phyloP scores from a whole-genome alignment of 2,113 vertebrate genomes.

The Pipra filicauda region DNA sequence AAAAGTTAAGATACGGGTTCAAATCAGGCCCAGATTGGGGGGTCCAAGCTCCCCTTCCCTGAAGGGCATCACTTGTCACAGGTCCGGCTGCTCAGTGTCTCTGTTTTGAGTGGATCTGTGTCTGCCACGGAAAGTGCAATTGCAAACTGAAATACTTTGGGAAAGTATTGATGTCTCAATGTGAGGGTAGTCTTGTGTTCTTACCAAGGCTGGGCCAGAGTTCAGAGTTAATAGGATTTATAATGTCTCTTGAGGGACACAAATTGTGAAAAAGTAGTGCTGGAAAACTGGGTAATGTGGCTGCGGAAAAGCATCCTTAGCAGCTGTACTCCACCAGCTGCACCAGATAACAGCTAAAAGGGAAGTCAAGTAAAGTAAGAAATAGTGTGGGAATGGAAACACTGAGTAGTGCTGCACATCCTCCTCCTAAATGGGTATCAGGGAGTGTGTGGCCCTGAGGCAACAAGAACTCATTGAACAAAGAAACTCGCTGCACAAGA shows the following conservation, averaged over 20 bases:
- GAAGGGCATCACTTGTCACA: neutral
- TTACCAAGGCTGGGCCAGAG: slow-evolving; percentile 41
- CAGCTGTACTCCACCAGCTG: slow-evolving; percentile 51
- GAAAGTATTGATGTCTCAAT: neutral
- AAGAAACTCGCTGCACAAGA: neutral
- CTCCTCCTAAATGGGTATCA: neutral
- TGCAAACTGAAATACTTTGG: neutral
- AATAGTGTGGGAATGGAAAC: slow-evolving; percentile 48
- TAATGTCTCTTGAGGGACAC: slow-evolving; percentile 37
- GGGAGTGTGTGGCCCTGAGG: neutral
- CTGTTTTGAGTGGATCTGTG: neutral
- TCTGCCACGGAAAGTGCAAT: neutral
- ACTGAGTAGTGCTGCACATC: neutral
- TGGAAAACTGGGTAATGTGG: slow-evolving; percentile 30
- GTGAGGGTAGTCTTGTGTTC: neutral
- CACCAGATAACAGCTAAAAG: slow-evolving; percentile 13
- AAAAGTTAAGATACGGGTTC: neutral
- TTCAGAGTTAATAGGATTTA: slow-evolving; percentile 50
- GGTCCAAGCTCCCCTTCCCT: neutral
- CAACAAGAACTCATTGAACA: neutral
- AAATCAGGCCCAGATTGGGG: neutral
- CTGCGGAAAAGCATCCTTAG: slow-evolving; percentile 15
- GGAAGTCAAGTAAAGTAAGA: slow-evolving; percentile 6
- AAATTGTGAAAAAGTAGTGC: slow-evolving; percentile 43
- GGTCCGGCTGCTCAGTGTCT: neutral